Evolutionary conservation across 2,113 vertebrate genomes (phyloP).

Genomic region (Dolichotis patagonum): DNA sequence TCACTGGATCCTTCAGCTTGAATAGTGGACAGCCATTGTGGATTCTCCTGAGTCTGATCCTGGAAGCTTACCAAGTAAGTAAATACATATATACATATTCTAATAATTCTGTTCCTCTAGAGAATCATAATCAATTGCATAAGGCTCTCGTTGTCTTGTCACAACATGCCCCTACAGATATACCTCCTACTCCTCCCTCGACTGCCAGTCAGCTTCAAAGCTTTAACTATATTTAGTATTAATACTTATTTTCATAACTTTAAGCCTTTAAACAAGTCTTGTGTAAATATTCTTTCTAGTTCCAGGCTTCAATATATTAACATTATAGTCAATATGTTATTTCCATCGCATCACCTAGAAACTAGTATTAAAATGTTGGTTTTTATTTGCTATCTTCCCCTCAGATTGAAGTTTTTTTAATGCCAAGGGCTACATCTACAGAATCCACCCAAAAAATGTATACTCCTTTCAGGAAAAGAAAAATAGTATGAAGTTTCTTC

Average conservation of each 20-base stretch:
- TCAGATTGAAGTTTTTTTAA: background rate
- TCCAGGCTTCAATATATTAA: background rate
- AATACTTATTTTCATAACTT: background rate
- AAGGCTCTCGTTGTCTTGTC: background rate
- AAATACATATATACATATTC: too few relatives aligned
- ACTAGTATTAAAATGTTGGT: background rate
- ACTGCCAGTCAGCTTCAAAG: background rate
- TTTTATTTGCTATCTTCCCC: background rate
- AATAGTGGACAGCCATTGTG: too few relatives aligned
- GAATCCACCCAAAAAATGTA: too few relatives aligned
- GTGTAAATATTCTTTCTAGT: background rate
- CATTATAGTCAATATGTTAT: background rate
- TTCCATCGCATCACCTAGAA: background rate
- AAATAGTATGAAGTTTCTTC: too few relatives aligned
- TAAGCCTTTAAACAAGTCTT: background rate
- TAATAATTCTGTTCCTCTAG: too few relatives aligned
- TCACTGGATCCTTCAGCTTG: too few relatives aligned
- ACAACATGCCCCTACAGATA: too few relatives aligned
- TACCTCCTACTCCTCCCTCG: background rate
- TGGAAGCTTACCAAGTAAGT: too few relatives aligned
- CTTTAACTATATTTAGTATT: background rate
- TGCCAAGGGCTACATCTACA: background rate
- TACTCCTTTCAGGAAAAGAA: too few relatives aligned
- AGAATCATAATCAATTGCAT: too few relatives aligned
- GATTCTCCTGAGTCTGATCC: too few relatives aligned